Evolutionary conservation across 2,113 vertebrate species (phyloP).

Genomic region (Percina caprodes): DNA sequence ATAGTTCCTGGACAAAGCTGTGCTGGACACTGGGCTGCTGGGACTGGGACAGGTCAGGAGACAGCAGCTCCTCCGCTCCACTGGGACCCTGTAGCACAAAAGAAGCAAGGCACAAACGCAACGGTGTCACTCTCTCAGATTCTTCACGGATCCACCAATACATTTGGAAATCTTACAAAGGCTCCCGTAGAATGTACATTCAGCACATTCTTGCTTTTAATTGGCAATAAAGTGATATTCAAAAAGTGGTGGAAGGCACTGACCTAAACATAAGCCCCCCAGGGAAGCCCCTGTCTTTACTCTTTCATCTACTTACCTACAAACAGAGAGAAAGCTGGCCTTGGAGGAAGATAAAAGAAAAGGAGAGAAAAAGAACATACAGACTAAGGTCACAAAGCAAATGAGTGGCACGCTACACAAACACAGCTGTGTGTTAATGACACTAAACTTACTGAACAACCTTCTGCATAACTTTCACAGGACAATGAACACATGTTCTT

Average conservation of each 20-base stretch:
- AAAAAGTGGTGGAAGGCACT: conserved; percentile 16
- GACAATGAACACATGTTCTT: background rate
- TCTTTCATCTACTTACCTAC: conserved; percentile 55
- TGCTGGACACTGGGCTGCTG: conserved; percentile 70
- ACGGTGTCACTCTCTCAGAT: background rate
- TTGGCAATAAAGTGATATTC: conserved; percentile 14
- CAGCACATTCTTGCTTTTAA: background rate
- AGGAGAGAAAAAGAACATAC: conserved; percentile 6
- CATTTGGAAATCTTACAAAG: background rate
- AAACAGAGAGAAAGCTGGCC: conserved; percentile 37
- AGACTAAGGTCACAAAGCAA: conserved; percentile 59
- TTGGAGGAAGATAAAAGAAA: conserved; percentile 62
- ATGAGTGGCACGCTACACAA: conserved; percentile 26
- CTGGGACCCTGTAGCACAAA: conserved; percentile 70
- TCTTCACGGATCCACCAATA: conserved; percentile 13
- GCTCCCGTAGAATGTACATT: background rate
- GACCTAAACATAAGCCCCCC: conserved; percentile 31
- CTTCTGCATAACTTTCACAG: background rate
- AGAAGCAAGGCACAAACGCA: conserved; percentile 19
- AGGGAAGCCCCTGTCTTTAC: conserved; percentile 26
- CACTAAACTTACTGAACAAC: conserved; percentile 7
- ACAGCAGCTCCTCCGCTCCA: conserved; percentile 64
- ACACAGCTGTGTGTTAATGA: conserved; percentile 21
- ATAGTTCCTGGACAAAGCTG: conserved; percentile 86
- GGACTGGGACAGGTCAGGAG: conserved; percentile 56